Percentiles rank a stretch among this genome's conserved stretches.
phyloP scores from a whole-genome alignment of 2,113 vertebrate species.

The Pimephales promelas region DNA sequence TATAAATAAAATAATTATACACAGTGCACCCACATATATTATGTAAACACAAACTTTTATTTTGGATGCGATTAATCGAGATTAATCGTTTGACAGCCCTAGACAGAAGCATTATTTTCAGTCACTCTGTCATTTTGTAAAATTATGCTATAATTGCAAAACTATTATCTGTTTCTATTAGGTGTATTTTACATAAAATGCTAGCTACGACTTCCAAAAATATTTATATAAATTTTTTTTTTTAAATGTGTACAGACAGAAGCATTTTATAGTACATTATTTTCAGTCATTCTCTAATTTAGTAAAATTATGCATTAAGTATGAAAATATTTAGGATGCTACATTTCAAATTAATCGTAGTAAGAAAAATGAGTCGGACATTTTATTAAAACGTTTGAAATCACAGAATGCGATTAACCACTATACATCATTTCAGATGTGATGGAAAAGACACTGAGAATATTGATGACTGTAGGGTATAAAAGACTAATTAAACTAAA shows the following conservation, averaged over 20 bases:
- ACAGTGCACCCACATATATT: too few species aligned
- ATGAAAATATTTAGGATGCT: background rate
- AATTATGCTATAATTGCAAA: background rate
- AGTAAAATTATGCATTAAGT: background rate
- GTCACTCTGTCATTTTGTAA: background rate
- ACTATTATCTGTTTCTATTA: background rate
- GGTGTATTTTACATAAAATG: background rate
- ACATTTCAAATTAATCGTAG: background rate
- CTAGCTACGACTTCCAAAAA: background rate
- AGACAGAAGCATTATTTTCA: background rate
- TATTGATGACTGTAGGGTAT: too few species aligned
- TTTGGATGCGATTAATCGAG: too few species aligned
- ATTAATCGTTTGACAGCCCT: too few species aligned
- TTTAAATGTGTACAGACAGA: background rate
- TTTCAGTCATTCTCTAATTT: background rate
- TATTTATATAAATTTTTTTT: background rate
- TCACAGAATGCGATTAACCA: too few species aligned
- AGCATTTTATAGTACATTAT: background rate
- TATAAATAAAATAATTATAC: too few species aligned
- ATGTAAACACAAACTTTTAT: too few species aligned
- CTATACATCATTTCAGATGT: too few species aligned
- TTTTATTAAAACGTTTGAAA: too few species aligned
- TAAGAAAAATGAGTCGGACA: too few species aligned
- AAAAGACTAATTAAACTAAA: background rate
- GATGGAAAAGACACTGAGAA: background rate